Percentiles rank a stretch among this genome's conserved stretches.
Evolutionary conservation across 2,113 vertebrate species (phyloP).

Genomic region (Romanogobio albipinnatus): DNA sequence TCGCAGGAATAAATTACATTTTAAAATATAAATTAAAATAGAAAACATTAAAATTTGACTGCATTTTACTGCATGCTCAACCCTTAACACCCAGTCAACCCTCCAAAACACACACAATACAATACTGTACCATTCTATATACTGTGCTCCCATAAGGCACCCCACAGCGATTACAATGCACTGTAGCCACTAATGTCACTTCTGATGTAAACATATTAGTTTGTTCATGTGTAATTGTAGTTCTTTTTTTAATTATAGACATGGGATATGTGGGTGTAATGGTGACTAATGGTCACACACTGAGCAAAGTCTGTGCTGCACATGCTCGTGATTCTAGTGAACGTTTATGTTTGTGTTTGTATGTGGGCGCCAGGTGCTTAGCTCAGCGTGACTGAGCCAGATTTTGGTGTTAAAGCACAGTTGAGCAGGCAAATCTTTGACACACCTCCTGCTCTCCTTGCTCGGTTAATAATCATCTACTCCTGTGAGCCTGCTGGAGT

Average conservation of each 20-base stretch:
- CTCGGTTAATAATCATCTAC: conserved; percentile 36
- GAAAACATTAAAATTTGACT: neutral
- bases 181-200: neutral
- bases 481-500: conserved; percentile 20
- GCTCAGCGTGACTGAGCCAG: conserved; percentile 32
- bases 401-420: conserved; percentile 21
- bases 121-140: neutral
- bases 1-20: neutral
- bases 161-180: neutral
- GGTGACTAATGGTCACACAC: conserved; percentile 19
- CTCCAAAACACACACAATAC: neutral
- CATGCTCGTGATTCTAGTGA: conserved; percentile 16
- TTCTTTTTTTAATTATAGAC: neutral
- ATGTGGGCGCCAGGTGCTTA: conserved; percentile 17
- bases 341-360: conserved; percentile 13
- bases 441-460: conserved; percentile 32
- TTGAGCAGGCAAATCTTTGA: conserved; percentile 37
- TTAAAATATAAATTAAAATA: neutral
- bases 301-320: neutral
- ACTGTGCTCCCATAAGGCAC: neutral
- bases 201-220: neutral
- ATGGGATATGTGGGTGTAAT: neutral
- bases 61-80: neutral
- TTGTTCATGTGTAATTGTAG: neutral
- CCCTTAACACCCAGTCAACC: neutral